These are phyloP conservation scores for Trachelipus rathkii DNA, from an alignment of 1,140 invertebrate genomes.

Conservation along the genomic window DNA sequence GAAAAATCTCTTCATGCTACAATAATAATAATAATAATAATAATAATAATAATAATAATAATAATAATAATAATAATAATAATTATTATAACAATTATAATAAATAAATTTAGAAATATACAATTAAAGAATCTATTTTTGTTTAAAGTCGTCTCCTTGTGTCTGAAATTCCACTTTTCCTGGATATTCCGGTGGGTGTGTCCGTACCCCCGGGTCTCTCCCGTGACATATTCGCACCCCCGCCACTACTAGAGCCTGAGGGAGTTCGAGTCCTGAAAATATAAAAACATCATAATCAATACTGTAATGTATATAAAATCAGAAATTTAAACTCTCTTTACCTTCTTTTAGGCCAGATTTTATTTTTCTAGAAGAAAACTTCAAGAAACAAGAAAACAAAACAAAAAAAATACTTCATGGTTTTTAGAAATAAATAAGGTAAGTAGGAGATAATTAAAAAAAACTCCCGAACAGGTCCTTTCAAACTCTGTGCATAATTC, in stretches of 20 bases:
- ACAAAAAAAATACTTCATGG: neutral
- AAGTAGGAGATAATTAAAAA: too few species aligned
- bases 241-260: constrained; percentile 55
- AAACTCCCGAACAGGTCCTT: too few species aligned
- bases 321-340: neutral
- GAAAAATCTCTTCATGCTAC: neutral
- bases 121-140: too few species aligned
- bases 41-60: neutral
- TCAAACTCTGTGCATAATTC: too few species aligned
- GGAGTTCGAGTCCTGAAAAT: constrained; percentile 46
- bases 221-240: constrained; percentile 59
- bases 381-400: neutral
- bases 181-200: constrained; percentile 54
- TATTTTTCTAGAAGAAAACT: too few species aligned
- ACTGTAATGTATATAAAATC: neutral
- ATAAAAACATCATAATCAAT: neutral
- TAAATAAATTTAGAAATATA: neutral
- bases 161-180: constrained; percentile 41
- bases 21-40: neutral
- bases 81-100: neutral
- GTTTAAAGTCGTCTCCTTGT: constrained; percentile 22
- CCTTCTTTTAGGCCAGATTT: neutral
- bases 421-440: neutral
- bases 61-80: neutral
- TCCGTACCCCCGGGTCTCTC: constrained; percentile 65